Base-by-base conservation (phyloP, 92 coral and sea anemone species). In the Epizoanthus ramosus region DNA sequence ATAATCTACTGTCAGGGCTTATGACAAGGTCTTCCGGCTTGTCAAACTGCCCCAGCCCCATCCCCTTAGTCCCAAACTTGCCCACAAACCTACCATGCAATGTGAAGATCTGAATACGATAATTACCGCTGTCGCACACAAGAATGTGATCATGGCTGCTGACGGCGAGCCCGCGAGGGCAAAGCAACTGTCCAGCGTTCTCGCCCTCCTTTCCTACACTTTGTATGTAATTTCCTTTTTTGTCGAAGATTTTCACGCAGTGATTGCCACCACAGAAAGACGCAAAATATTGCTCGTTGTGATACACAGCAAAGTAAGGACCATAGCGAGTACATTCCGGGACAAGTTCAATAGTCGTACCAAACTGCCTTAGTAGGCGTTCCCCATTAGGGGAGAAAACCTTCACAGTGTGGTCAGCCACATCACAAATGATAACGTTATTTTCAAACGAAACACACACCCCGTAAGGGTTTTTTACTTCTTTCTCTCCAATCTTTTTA, bases 11-110 rank as follows among this genome's bases (percentile, higher is more conserved):
- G 8, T 69, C 82, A 19, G 63, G 71, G 47, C 82, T 77, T 59
- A 77, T 77, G 24, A 41, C 71, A 19, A 77, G 70, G 66, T 77
- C 82, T n/a, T 22, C 71, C 14, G 41, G 24, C 58, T 61, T 77
- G 57, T 77, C 82, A 59, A 77, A 77, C 39, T 77, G 82, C 56
- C 82, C 82, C 14, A 77, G 59, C n/a, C 82, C 82, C 82, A 77
- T 21, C 60, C 82, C 82, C 71, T 77, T 77, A 22, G 82, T 77
- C 1, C 82, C 82, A 41, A n/a, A 61, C 61, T 73, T 82, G 18
- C 87, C 83, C 56, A 87, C 87, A 73, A 81, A 87, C 23, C 87
- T 80, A n/a, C 90, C 90, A 59, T 74, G 84, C 43, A 82, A 75
- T n/a, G 90, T 81, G 47, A 65, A 81, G 22, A 73, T 67, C 63